phyloP scores from a whole-genome alignment of 2,113 vertebrate genomes.

The Eublepharis macularius region DNA sequence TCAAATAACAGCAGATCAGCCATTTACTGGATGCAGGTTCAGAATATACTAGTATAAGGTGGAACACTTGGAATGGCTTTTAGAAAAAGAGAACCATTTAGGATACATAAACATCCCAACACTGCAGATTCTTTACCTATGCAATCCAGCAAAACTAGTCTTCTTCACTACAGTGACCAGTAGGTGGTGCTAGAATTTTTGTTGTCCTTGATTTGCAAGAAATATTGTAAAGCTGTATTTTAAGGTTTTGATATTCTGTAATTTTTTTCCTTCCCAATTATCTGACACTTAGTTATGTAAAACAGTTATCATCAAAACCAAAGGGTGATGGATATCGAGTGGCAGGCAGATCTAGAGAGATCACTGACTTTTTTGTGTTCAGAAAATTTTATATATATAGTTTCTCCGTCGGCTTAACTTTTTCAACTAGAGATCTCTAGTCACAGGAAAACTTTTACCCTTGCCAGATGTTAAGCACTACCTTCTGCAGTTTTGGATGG shows the following conservation, averaged over 20 bases:
- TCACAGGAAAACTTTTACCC: too few relatives aligned
- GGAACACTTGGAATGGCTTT: not conserved
- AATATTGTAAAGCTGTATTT: not conserved
- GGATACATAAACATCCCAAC: constrained; percentile 25
- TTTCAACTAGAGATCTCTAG: too few relatives aligned
- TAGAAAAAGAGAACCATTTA: not conserved
- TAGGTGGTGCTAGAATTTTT: constrained; percentile 47
- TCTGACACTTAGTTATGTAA: not conserved
- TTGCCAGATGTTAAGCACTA: too few relatives aligned
- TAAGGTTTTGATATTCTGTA: not conserved
- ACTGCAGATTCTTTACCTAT: not conserved
- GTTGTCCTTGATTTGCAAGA: not conserved
- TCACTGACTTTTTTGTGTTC: too few relatives aligned
- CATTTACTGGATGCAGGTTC: not conserved
- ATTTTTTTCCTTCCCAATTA: not conserved
- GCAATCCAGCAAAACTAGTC: not conserved
- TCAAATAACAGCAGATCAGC: not conserved
- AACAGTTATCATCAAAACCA: not conserved
- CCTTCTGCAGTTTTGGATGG: too few relatives aligned
- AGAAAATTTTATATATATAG: too few relatives aligned
- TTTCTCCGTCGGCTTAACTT: too few relatives aligned
- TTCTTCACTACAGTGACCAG: constrained; percentile 3
- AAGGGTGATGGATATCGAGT: too few relatives aligned
- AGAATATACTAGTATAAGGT: not conserved
- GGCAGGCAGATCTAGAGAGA: too few relatives aligned